Evolutionary conservation across 2,797 vertebrate species (phyloP), one percentile per base, ranked within the genome.

Genomic region (Podargus strigoides): DNA sequence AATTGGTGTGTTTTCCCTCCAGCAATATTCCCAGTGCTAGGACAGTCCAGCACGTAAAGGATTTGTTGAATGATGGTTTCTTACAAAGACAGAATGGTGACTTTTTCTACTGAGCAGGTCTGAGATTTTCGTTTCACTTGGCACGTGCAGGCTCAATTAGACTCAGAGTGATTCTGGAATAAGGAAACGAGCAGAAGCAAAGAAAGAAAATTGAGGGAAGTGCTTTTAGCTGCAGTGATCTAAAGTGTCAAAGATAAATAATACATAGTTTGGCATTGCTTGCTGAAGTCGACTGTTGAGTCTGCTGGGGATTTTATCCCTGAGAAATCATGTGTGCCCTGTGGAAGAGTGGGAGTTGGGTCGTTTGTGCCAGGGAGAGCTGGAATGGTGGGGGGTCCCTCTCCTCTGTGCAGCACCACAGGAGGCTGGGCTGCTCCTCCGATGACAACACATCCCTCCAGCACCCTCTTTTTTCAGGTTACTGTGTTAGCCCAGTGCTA

Each of bases 241-340:
- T 66, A 5, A 83, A 94, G 89, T 84, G 94, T 96, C 81, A 90
- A 85, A 81, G 87, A 91, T 88, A 94, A 94, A 94, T 95, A 92
- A 94, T 94, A 76, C 50, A 89, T 81, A 63, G 91, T 34, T 56
- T 67, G 70, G 66, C 79, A 41, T 91, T 62, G 63, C 76, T 78
- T 66, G 24, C 87, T 56, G 1, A 49, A 84, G 64, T 28, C 1
- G 0, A 6, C 36, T 0, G 6, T 62, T 50, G 84, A 55, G 42
- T 14, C 79, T 85, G 79, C 37, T 56, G 85, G 79, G 66, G 79
- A 17, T 49, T 67, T 84, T 23, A 46, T 7, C 92, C 84, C 84
- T 87, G 84, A 44, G 93, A 89, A 90, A 62, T 30, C 56, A 60
- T 2, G 1, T 72, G 92, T 64, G 78, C 36, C 66, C 52, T 12